Conservation (phyloP, 2,113 vertebrate genomes). For the Malurus cyaneus region DNA sequence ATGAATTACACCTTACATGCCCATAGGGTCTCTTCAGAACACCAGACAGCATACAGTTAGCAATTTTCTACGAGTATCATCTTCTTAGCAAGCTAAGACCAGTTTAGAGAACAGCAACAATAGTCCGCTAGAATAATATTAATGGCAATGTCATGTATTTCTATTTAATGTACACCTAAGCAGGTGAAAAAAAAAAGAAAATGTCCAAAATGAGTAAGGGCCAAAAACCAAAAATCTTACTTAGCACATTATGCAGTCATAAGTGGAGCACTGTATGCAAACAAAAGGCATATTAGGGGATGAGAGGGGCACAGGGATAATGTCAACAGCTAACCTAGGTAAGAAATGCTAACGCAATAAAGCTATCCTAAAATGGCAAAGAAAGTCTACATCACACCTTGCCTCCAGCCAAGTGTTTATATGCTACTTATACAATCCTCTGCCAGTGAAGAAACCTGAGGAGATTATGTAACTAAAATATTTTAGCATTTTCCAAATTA, state of each 20-base stretch:
- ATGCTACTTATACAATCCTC: neutral
- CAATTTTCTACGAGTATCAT: neutral
- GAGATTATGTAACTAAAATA: neutral
- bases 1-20: neutral
- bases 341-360: neutral
- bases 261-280: neutral
- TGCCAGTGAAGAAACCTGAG: neutral
- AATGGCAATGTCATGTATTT: neutral
- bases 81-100: neutral
- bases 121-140: neutral
- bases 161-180: neutral
- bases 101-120: neutral
- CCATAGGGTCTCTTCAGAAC: neutral
- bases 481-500: neutral
- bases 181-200: neutral
- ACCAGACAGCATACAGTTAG: neutral
- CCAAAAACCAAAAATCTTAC: neutral
- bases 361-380: neutral
- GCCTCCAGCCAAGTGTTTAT: neutral
- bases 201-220: neutral
- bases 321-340: neutral
- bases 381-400: neutral
- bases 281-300: neutral
- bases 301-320: neutral
- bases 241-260: neutral